Conservation (phyloP, 2,888 invertebrate species). For the Dermolepida albohirtum region DNA sequence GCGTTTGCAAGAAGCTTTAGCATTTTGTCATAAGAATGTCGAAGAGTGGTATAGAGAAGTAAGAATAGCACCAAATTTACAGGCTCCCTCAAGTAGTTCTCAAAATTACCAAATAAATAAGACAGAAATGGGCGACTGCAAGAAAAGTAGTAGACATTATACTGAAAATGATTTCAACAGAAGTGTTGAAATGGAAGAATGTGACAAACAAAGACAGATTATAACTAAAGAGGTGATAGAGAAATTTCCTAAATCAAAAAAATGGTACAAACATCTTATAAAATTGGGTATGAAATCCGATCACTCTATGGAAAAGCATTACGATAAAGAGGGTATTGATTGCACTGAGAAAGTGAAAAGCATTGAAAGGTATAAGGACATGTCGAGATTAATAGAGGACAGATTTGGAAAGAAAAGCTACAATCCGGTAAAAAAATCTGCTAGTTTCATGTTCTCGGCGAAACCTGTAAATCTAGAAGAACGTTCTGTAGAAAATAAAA, state of each 20-base stretch:
- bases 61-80: constrained; percentile 57
- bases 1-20: constrained; percentile 73
- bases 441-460: constrained; percentile 62
- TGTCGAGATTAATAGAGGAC: constrained; percentile 78
- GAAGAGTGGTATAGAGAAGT: constrained; percentile 75
- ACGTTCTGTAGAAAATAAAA: constrained; percentile 49
- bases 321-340: constrained; percentile 70
- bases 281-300: constrained; percentile 67
- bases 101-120: constrained; percentile 23
- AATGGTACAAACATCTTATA: constrained; percentile 76
- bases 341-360: constrained; percentile 75
- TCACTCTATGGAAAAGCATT: constrained; percentile 53
- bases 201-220: constrained; percentile 52
- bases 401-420: constrained; percentile 68
- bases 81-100: constrained; percentile 42
- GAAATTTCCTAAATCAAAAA: constrained; percentile 70
- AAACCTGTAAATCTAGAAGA: constrained; percentile 58
- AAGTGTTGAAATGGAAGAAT: constrained; percentile 41
- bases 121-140: constrained; percentile 33
- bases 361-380: constrained; percentile 78
- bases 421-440: constrained; percentile 62
- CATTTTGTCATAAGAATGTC: constrained; percentile 74
- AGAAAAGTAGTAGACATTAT: constrained; percentile 46
- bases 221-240: constrained; percentile 59
- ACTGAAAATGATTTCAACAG: constrained; percentile 45